Conservation (phyloP, 2,888 invertebrate species). For the Ennomos erosarius region DNA sequence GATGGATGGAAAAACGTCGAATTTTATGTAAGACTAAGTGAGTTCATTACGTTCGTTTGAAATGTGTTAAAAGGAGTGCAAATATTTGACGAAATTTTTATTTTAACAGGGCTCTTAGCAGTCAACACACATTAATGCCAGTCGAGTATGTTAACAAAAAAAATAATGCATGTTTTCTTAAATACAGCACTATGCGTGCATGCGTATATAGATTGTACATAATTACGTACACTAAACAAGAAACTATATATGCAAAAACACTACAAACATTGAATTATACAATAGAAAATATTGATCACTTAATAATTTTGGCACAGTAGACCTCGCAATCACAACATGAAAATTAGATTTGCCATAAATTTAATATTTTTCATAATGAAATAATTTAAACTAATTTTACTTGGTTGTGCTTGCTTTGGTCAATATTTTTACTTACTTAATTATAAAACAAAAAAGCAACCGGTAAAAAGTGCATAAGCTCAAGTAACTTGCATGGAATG, state of each 20-base stretch:
- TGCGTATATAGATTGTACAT: constrained; percentile 78
- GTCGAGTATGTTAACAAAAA: constrained; percentile 83
- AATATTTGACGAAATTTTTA: constrained; percentile 81
- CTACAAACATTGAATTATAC: constrained; percentile 52
- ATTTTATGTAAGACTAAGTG: constrained; percentile 84
- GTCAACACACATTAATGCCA: constrained; percentile 86
- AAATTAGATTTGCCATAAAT: not conserved
- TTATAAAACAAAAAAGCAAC: constrained; percentile 50
- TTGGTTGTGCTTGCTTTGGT: constrained; percentile 44
- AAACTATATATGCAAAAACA: constrained; percentile 63
- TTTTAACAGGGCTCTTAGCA: constrained; percentile 86
- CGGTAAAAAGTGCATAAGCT: constrained; percentile 57
- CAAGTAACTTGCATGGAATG: constrained; percentile 72
- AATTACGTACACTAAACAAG: constrained; percentile 65
- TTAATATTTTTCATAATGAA: not conserved
- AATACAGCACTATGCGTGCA: constrained; percentile 80
- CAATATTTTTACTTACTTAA: constrained; percentile 45
- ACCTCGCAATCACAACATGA: constrained; percentile 47
- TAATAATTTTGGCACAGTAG: constrained; percentile 60
- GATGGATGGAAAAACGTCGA: constrained; percentile 85
- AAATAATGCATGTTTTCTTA: constrained; percentile 82
- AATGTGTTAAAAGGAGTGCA: constrained; percentile 72
- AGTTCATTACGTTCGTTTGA: constrained; percentile 80
- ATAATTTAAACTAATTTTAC: not conserved
- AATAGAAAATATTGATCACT: constrained; percentile 60